Evolutionary conservation across 1,140 invertebrate genomes (phyloP).

Genomic region (Diabrotica virgifera): DNA sequence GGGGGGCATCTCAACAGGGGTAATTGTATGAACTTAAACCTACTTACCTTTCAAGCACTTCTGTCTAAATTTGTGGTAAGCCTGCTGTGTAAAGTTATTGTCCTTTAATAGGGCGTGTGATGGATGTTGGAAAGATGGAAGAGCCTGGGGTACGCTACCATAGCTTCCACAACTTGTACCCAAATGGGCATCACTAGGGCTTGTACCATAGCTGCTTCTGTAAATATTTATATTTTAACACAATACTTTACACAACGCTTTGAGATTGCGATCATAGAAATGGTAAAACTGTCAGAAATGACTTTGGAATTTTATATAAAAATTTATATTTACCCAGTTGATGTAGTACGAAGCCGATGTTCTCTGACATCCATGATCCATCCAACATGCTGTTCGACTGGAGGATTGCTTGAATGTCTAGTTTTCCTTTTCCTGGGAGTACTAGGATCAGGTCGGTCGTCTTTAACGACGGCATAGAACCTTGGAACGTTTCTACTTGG

Average conservation of each 20-base stretch:
- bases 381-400: conserved; percentile 92
- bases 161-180: conserved; percentile 67
- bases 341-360: conserved; percentile 73
- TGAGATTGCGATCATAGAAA: not conserved
- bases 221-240: conserved; percentile 4
- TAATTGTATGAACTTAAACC: too few relatives aligned
- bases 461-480: conserved; percentile 94
- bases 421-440: conserved; percentile 86
- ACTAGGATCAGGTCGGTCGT: conserved; percentile 62
- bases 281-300: too few relatives aligned
- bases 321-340: conserved; percentile 58
- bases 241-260: too few relatives aligned
- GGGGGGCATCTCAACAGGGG: too few relatives aligned
- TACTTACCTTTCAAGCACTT: conserved; percentile 84
- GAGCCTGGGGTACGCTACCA: conserved; percentile 72
- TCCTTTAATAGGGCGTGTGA: conserved; percentile 94
- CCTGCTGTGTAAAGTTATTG: conserved; percentile 96
- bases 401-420: conserved; percentile 86
- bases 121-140: conserved; percentile 93
- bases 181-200: conserved; percentile 61
- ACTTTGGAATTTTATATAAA: too few relatives aligned
- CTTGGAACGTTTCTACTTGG: conserved; percentile 57
- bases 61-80: conserved; percentile 92
- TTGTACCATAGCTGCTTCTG: conserved; percentile 64
- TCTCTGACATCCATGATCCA: conserved; percentile 93